Evolutionary conservation across 2,113 vertebrate species (phyloP).

Genomic region (Pachyramphus minor): DNA sequence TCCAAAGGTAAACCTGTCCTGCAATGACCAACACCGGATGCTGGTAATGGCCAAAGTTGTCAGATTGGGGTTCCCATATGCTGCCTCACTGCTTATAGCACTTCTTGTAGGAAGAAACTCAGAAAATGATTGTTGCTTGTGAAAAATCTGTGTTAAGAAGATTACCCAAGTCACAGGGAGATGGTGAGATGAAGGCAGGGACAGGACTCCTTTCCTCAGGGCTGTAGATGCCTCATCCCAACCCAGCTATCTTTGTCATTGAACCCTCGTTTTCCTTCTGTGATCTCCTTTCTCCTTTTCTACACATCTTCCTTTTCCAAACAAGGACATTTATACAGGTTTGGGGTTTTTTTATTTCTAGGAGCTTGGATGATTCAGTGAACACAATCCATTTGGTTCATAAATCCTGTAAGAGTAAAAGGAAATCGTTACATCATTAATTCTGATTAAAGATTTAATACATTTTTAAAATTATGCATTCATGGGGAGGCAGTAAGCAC

Average conservation of each 20-base stretch:
- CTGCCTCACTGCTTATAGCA: neutral
- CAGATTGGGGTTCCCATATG: neutral
- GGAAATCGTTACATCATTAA: neutral
- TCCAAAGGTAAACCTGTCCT: neutral
- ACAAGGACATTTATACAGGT: neutral
- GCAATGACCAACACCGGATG: accelerated
- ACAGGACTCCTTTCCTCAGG: neutral
- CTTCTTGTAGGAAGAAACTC: neutral
- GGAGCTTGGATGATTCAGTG: neutral
- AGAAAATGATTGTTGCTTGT: neutral
- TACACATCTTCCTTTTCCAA: neutral
- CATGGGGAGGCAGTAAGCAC: neutral
- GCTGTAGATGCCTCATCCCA: too few relatives aligned
- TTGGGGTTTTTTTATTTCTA: neutral
- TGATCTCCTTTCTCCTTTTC: neutral
- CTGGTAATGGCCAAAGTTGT: neutral
- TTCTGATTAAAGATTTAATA: neutral
- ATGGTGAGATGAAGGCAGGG: neutral
- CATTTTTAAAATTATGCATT: neutral
- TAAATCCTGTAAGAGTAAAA: neutral
- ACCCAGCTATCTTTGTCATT: neutral
- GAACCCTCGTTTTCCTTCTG: neutral
- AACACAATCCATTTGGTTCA: neutral
- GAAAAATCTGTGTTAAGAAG: neutral
- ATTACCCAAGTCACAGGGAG: neutral